These are phyloP conservation scores for Trididemnum clinides DNA, from an alignment of 23 tunicate species.

Conservation along the genomic window DNA sequence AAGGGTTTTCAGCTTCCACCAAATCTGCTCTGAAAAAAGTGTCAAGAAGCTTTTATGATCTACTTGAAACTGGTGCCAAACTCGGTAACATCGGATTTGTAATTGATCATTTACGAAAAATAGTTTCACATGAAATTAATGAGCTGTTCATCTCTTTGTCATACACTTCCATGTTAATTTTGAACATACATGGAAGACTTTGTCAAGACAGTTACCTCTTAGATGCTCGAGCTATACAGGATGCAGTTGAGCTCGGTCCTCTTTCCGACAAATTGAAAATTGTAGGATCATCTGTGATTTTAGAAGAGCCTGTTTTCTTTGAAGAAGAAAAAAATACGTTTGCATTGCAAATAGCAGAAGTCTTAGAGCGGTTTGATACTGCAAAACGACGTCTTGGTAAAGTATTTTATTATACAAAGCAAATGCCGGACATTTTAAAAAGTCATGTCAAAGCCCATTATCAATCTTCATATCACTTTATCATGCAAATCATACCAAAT, in stretches of 20 bases:
- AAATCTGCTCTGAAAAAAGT: background rate
- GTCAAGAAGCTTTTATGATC: background rate
- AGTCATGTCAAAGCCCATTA: background rate
- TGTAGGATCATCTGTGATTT: too few species aligned
- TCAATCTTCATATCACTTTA: background rate
- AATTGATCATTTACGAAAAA: background rate
- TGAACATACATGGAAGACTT: constrained; percentile 8
- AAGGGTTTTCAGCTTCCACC: background rate
- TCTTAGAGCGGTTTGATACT: too few species aligned
- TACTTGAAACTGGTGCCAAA: background rate
- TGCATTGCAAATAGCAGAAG: too few species aligned
- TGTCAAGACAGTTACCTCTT: background rate
- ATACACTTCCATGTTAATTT: background rate
- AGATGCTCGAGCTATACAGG: background rate
- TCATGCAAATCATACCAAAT: background rate
- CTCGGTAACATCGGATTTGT: background rate
- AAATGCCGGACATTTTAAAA: background rate
- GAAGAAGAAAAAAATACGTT: background rate
- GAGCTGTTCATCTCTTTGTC: background rate
- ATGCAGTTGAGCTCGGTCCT: background rate
- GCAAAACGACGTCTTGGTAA: background rate
- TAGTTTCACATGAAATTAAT: background rate
- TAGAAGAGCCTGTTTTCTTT: background rate
- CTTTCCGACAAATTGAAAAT: background rate
- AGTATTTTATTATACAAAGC: background rate